Base-by-base conservation (phyloP, 1,140 invertebrate species). In the Drosophila pseudoananassae region DNA sequence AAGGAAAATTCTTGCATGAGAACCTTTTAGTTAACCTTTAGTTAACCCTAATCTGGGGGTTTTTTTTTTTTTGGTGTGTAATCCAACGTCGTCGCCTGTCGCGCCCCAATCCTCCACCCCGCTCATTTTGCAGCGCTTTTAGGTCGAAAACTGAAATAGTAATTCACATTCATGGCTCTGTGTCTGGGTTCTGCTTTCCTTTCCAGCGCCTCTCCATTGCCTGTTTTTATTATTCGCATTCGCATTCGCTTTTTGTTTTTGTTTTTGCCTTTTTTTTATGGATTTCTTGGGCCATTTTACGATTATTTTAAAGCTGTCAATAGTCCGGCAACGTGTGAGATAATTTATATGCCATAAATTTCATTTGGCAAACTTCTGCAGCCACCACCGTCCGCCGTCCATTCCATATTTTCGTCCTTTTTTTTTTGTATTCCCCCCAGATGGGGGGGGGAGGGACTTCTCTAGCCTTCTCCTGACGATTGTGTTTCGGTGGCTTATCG, bases 281-380 rank as follows among this genome's bases (percentile, higher is more conserved):
- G 77, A 87, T 87, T 85, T 87, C 82, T 85, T 87, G 64, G 82
- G 83, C 66, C 77, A 70, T 89, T 89, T 78, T 84, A 89, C 84
- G 84, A 89, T 81, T 89, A 81, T 90, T 90, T 90, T 90, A 81
- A 70, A 90, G 85, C 85, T 90, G 85, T 90, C 85, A 90, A 90
- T 90, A 90, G 85, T 72, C 80, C 66, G 56, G 64, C 64, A 81
- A 90, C 85, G 80, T 90, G 85, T 89, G 77, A 90, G 85, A 90
- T 90, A 90, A 90, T 90, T 90, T 90, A 90, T 90, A 81, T 73
- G 80, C 80, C 85, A 90, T 90, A 90, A 90, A 90, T 90, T 87
- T 87, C 58, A 78, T 58, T 87, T 70, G 66, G 82, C 82, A 87
- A 87, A 84, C 82, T 54, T 61, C 63, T 60, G 55, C 45, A 20